Conservation (phyloP, 2,888 invertebrate species). For the Cerastis rubricosa region DNA sequence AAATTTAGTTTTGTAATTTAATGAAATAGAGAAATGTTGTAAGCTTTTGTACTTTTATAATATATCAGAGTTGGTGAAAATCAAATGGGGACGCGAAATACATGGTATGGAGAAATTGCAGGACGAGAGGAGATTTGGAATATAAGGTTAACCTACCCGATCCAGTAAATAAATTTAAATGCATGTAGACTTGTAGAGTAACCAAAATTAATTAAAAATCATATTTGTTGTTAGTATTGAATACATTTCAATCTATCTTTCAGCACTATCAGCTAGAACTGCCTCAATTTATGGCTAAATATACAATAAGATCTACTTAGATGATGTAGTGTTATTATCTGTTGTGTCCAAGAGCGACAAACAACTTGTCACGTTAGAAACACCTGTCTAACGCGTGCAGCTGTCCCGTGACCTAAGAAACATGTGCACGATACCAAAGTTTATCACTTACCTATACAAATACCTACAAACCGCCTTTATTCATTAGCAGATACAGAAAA, state of each 20-base stretch:
- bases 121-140: too few species aligned
- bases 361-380: conserved; percentile 77
- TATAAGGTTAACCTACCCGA: too few species aligned
- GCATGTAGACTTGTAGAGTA: too few species aligned
- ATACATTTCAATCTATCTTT: neutral
- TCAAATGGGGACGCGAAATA: too few species aligned
- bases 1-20: neutral
- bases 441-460: conserved; percentile 66
- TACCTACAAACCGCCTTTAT: conserved; percentile 64
- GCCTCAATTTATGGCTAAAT: neutral
- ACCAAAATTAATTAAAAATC: too few species aligned
- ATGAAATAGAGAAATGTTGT: neutral
- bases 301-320: conserved; percentile 9
- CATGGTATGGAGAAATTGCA: too few species aligned
- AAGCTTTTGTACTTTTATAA: neutral
- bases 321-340: conserved; percentile 40
- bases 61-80: too few species aligned
- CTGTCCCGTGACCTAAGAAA: conserved; percentile 77
- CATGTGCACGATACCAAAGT: conserved; percentile 71
- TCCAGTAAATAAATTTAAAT: too few species aligned
- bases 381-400: conserved; percentile 87
- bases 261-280: neutral
- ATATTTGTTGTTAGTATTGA: neutral
- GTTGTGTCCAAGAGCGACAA: conserved; percentile 56
- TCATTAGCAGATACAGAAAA: conserved; percentile 70